Evolutionary conservation across 1,140 invertebrate species (phyloP), one percentile per base, ranked within the genome.

Genomic region (Brachionus manjavacas): DNA sequence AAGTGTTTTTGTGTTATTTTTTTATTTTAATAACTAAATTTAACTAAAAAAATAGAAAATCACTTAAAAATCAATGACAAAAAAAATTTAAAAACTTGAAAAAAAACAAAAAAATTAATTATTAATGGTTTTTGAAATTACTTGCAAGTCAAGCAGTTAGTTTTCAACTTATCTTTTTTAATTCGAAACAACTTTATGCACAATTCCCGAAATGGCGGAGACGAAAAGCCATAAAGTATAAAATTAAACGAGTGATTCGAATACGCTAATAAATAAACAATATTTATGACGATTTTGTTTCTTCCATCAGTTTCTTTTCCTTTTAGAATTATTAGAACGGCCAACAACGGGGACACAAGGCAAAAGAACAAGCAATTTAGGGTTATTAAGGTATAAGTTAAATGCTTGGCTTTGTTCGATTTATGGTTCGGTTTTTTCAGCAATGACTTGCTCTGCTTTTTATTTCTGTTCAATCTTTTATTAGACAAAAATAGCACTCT

Each of bases 181-280:
- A 76, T 76, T 49, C 41, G n/a, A 76, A 81, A 31, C n/a, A 81
- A n/a, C 12, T 64, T 81, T 9, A 64, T 31, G 6, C 66, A 72
- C n/a, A 66, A 55, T 68, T 68, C 41, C 35, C 81, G 12, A 72
- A 70, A 83, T 46, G 60, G 81, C 6, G 81, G 81, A 16, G 81
- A 83, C 16, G 81, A 68, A 8, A 83, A 68, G 2, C 81, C 64
- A 55, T 83, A 83, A 6, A 83, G 25, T 35, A 83, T 6, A 55
- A 83, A 83, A 72, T 83, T 83, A 16, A 83, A 70, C 23, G 81
- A 68, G 70, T 83, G 81, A 55, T 83, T 83, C 60, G 81, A 83
- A 83, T 83, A 83, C 4, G 81, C 46, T 31, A 83, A 35, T n/a
- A 83, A 20, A 70, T 83, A 83, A 39, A 83, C 81, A 35, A 83